These are phyloP conservation scores for Hedychridium roseum DNA, from an alignment of 2,888 invertebrate genomes.

Conservation along the genomic window DNA sequence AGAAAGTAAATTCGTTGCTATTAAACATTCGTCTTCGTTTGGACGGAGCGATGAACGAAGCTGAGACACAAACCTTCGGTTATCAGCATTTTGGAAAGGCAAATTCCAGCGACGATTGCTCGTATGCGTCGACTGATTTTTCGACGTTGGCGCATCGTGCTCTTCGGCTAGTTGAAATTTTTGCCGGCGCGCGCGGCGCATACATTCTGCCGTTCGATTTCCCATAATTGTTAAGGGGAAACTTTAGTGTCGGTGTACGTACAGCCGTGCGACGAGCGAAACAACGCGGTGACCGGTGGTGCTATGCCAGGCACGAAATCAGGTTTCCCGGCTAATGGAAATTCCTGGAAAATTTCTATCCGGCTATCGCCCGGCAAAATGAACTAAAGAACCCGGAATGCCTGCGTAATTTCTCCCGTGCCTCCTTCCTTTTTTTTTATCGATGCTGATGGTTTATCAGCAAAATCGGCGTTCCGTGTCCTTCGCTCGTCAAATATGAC, in stretches of 20 bases:
- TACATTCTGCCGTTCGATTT: conserved; percentile 17
- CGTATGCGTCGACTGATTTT: too few relatives aligned
- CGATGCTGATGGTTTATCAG: conserved; percentile 17
- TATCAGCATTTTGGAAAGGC: too few relatives aligned
- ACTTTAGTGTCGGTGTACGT: conserved; percentile 16
- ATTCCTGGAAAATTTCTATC: conserved; percentile 38
- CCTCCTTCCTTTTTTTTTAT: conserved; percentile 1
- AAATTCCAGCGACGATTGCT: too few relatives aligned
- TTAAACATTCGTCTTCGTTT: too few relatives aligned
- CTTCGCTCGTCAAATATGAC: conserved; percentile 14
- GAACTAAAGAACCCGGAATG: conserved; percentile 7
- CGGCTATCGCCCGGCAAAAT: conserved; percentile 12
- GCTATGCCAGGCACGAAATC: conserved; percentile 38
- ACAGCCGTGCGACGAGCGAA: conserved; percentile 14
- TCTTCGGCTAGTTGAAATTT: not conserved
- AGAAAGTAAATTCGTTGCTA: too few relatives aligned
- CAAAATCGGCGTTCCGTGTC: not conserved
- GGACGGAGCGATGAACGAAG: too few relatives aligned
- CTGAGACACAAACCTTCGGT: too few relatives aligned
- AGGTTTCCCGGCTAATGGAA: conserved; percentile 33
- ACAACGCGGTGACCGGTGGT: conserved; percentile 16
- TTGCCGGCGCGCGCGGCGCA: not conserved
- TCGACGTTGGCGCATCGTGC: not conserved
- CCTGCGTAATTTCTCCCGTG: conserved; percentile 2
- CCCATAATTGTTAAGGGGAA: conserved; percentile 27